Evolutionary conservation across 2,113 vertebrate species (phyloP).

Genomic region (Indicator indicator): DNA sequence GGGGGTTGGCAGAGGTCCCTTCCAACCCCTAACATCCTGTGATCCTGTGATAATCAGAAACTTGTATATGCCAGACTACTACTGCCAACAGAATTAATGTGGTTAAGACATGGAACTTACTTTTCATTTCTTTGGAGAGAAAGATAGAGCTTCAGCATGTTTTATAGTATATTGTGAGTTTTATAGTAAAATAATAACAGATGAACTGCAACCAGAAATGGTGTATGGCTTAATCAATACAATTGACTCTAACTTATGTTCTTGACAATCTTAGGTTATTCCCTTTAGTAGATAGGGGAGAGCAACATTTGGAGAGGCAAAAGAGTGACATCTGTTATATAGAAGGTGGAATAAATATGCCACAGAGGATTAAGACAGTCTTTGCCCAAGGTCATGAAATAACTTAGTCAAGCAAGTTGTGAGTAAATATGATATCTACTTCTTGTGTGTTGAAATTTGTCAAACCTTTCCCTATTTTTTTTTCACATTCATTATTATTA

Average conservation of each 20-base stretch:
- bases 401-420: conserved; percentile 43
- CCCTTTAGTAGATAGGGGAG: background rate
- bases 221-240: background rate
- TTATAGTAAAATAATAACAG: background rate
- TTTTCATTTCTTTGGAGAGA: background rate
- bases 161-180: background rate
- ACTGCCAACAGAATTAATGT: background rate
- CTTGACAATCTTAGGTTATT: background rate
- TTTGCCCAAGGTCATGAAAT: conserved; percentile 49
- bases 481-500: conserved; percentile 34
- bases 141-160: background rate
- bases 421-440: conserved; percentile 31
- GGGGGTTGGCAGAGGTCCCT: no score
- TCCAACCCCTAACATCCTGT: no score
- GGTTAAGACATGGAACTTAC: background rate
- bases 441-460: conserved; percentile 32
- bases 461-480: conserved; percentile 32
- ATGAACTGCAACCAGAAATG: background rate
- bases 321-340: conserved; percentile 21
- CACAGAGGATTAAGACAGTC: conserved; percentile 31
- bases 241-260: background rate
- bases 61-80: background rate
- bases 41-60: background rate
- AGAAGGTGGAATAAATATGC: conserved; percentile 28
- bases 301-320: background rate